Evolutionary conservation across 53 echinoderm and acorn worm genomes (phyloP), one percentile per base, ranked within the genome.

Genomic region (Patiria pectinifera): DNA sequence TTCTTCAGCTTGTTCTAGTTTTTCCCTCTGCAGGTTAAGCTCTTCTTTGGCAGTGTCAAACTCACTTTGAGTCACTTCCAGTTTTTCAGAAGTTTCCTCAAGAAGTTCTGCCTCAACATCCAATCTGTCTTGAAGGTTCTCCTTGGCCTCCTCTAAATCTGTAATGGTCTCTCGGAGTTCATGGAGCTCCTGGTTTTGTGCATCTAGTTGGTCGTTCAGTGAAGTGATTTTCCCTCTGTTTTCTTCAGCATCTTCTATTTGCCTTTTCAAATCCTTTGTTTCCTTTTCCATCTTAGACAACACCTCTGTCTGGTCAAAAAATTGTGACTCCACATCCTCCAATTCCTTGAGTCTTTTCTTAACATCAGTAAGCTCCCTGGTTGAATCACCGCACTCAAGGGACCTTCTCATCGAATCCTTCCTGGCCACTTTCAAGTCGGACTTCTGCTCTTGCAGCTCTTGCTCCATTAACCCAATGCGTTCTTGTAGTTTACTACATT

Each of bases 261-360:
- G 90, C 24, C 46, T 90, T 21, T 87, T 75, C 84, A 92, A 89
- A 69, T 70, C 53, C 10, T 48, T 66, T 45, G 83, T 87, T 11
- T 74, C 84, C 45, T 89, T 35, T 22, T 15, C 26, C 70, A 92
- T 71, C 19, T 83, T 69, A 15, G 92, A 58, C 15, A 94, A 59
- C 72, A 79, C 79, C 61, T 83, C 90, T 69, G 82, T 53, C 77
- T 90, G 90, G 69, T 90, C 90, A 43, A 90, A 90, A 63, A 66
- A 90, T 21, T 90, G 80, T 5, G 90, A 90, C 43, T 90, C 90
- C n/a, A 90, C 90, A 7, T 90, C 90, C 25, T 90, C 90, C 48
- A 90, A 72, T 70, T 90, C 90, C 49, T 80, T 66, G 70, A 90
- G 90, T 81, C 90, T 90, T 69, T 90, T 90, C 70, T 90, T 90